Percentiles rank a stretch among this genome's conserved stretches.
phyloP scores from a whole-genome alignment of 2,888 invertebrate genomes.

The Pseudanteris insignis region DNA sequence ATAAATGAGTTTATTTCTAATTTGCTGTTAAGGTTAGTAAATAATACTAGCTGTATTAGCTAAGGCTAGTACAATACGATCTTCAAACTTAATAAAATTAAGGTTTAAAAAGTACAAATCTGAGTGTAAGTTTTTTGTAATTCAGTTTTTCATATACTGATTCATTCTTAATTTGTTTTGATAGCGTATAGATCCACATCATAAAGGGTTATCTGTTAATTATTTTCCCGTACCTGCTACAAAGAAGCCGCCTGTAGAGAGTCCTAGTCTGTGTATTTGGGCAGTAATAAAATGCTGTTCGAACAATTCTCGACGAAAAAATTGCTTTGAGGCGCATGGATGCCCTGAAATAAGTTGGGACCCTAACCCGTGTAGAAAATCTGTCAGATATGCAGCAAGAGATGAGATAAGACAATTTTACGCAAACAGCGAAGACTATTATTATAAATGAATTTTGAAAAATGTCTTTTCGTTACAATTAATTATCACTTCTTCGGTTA shows the following conservation, averaged over 20 bases:
- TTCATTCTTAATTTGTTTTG: conserved; percentile 12
- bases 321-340: conserved; percentile 77
- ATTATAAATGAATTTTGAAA: conserved; percentile 3
- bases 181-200: conserved; percentile 55
- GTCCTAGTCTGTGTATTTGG: conserved; percentile 75
- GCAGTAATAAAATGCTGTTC: conserved; percentile 81
- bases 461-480: neutral
- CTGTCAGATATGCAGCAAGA: conserved; percentile 70
- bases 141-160: neutral
- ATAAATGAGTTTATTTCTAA: no score
- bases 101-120: no score
- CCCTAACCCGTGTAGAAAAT: conserved; percentile 75
- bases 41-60: no score
- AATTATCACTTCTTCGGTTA: conserved; percentile 2
- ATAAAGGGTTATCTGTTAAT: conserved; percentile 48
- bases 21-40: no score
- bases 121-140: no score
- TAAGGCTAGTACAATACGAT: no score
- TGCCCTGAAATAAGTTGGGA: conserved; percentile 82
- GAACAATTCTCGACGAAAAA: conserved; percentile 54
- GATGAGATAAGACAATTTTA: conserved; percentile 53
- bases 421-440: conserved; percentile 29
- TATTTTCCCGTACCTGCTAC: conserved; percentile 65
- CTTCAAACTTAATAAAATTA: no score
- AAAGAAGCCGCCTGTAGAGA: conserved; percentile 63